Evolutionary conservation across 2,113 vertebrate species (phyloP).

Genomic region (Microcebus lehilahytsara): DNA sequence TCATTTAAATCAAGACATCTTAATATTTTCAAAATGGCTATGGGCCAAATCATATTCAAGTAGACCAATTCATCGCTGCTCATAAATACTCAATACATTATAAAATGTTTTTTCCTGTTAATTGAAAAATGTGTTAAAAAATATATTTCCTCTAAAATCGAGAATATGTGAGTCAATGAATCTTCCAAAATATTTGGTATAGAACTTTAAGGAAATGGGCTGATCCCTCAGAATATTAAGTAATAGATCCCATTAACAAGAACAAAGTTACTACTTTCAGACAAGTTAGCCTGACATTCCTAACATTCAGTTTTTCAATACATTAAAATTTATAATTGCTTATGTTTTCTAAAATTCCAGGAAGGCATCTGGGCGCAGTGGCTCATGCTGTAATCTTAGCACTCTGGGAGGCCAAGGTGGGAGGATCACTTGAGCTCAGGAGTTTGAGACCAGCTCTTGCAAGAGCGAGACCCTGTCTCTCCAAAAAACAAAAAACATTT

Average conservation of each 20-base stretch:
- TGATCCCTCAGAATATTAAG: background rate
- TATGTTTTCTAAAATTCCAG: background rate
- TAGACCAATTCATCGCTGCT: background rate
- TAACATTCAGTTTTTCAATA: background rate
- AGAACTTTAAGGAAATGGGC: background rate
- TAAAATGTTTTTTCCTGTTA: background rate
- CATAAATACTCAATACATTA: background rate
- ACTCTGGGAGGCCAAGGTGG: too few species aligned
- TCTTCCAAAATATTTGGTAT: background rate
- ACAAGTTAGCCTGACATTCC: background rate
- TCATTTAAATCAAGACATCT: background rate
- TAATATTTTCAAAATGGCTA: background rate
- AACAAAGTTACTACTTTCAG: background rate
- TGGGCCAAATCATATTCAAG: background rate
- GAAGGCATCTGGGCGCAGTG: background rate
- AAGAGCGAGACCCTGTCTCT: too few species aligned
- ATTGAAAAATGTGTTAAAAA: background rate
- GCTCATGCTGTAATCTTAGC: too few species aligned
- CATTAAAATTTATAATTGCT: background rate
- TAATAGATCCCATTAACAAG: background rate
- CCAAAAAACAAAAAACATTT: too few species aligned
- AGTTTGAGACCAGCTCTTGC: too few species aligned
- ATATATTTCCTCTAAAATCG: background rate
- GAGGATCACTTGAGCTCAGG: too few species aligned
- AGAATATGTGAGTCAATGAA: background rate